These are phyloP conservation scores for Mastigias papua DNA, from an alignment of 30 jellyfish, hydroid and myxozoan species.

Conservation along the genomic window DNA sequence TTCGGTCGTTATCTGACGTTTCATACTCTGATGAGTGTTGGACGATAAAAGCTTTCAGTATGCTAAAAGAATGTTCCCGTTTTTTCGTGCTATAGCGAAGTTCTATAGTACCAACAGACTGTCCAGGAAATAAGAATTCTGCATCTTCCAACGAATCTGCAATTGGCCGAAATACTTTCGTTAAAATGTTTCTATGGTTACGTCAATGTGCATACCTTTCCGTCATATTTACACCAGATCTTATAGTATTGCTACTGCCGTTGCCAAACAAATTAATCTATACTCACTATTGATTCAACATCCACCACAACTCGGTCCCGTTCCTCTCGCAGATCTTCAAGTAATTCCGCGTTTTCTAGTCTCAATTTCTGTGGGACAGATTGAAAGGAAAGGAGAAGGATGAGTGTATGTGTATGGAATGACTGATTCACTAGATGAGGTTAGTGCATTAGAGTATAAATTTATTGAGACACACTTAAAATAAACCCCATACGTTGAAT, in stretches of 20 bases:
- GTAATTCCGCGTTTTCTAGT: constrained; percentile 89
- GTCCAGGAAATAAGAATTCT: too few relatives aligned
- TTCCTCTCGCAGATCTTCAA: constrained; percentile 95
- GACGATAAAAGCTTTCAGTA: too few relatives aligned
- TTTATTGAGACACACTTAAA: neutral
- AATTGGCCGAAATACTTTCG: too few relatives aligned
- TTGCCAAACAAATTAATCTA: constrained; percentile 28
- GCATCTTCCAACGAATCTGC: too few relatives aligned
- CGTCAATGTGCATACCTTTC: too few relatives aligned
- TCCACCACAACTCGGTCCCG: constrained; percentile 98
- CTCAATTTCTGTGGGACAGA: constrained; percentile 85
- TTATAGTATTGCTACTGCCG: neutral
- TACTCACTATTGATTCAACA: constrained; percentile 86
- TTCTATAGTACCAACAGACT: too few relatives aligned
- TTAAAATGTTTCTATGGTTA: too few relatives aligned
- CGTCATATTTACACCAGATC: neutral
- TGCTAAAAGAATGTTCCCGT: too few relatives aligned
- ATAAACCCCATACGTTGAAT: too few relatives aligned
- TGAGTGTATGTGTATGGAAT: constrained; percentile 3
- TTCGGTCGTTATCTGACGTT: too few relatives aligned
- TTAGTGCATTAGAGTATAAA: neutral
- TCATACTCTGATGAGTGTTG: too few relatives aligned
- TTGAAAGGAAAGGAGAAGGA: constrained; percentile 37
- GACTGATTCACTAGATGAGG: constrained; percentile 20
- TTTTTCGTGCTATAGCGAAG: too few relatives aligned